Evolutionary conservation across 2,797 vertebrate species (phyloP).

Genomic region (Sebastes elongatus): DNA sequence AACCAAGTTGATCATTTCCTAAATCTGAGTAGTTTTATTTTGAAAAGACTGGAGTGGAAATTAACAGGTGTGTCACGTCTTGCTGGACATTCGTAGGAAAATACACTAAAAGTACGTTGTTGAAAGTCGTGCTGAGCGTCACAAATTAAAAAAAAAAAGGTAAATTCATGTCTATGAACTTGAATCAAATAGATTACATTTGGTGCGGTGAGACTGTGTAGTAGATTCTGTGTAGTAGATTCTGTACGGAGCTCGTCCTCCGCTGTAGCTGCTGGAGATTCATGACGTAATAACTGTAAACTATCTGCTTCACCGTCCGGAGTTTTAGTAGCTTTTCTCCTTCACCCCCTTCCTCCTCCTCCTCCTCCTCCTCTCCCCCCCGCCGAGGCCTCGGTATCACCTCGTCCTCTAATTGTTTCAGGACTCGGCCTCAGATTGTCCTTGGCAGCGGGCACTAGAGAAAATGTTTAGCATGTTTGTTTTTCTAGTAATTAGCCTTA

Average conservation of each 20-base stretch:
- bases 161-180: too few relatives aligned
- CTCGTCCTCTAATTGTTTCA: conserved; percentile 70
- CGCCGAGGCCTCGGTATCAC: conserved; percentile 70
- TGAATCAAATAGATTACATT: too few relatives aligned
- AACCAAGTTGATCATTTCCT: too few relatives aligned
- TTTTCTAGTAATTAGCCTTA: conserved; percentile 75
- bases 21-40: too few relatives aligned
- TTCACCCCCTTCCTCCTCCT: background rate
- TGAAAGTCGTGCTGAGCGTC: too few relatives aligned
- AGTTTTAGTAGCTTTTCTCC: conserved; percentile 27
- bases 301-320: background rate
- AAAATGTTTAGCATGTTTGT: conserved; percentile 74
- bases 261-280: conserved; percentile 1
- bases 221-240: background rate
- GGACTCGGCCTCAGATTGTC: conserved; percentile 61
- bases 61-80: too few relatives aligned
- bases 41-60: too few relatives aligned
- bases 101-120: too few relatives aligned
- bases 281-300: background rate
- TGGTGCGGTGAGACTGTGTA: background rate
- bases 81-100: too few relatives aligned
- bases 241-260: background rate
- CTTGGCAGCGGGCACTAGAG: conserved; percentile 60
- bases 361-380: background rate
- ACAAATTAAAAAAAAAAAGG: too few relatives aligned